Percentiles rank a stretch among this genome's conserved stretches.
phyloP scores from a whole-genome alignment of 2,888 invertebrate genomes.

The Hirtodrosophila alboralis region DNA sequence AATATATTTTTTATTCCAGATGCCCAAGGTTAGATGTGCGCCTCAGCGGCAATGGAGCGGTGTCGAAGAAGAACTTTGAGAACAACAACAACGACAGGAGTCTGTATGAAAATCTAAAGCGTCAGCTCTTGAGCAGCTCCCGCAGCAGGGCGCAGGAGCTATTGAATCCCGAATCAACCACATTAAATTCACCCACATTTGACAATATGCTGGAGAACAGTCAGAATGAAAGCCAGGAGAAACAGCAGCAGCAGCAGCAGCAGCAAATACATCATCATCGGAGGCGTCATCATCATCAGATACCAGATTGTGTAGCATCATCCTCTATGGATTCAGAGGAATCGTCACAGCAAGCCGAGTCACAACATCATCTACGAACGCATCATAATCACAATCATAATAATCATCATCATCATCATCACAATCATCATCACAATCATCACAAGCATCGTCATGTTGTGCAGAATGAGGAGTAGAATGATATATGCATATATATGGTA shows the following conservation, averaged over 20 bases:
- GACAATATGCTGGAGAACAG: constrained; percentile 77
- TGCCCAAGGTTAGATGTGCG: constrained; percentile 82
- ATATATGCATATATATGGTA: background rate
- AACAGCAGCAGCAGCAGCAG: too few species aligned
- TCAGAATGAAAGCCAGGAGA: constrained; percentile 39
- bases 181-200: constrained; percentile 73
- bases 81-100: constrained; percentile 41
- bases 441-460: constrained; percentile 52
- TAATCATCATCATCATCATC: constrained; percentile 44
- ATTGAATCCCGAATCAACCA: constrained; percentile 66
- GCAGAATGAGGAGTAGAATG: constrained; percentile 54
- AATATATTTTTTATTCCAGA: constrained; percentile 52
- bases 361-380: constrained; percentile 42
- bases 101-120: constrained; percentile 23
- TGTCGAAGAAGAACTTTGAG: constrained; percentile 55
- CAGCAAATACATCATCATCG: constrained; percentile 55
- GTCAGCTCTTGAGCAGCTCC: constrained; percentile 46
- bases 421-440: constrained; percentile 66
- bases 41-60: constrained; percentile 71
- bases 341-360: constrained; percentile 43
- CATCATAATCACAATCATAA: constrained; percentile 44
- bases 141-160: constrained; percentile 20
- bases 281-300: constrained; percentile 54
- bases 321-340: constrained; percentile 50
- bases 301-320: constrained; percentile 28